These are phyloP conservation scores for Bradysia coprophila DNA, from an alignment of 1,140 invertebrate genomes.

Conservation along the genomic window DNA sequence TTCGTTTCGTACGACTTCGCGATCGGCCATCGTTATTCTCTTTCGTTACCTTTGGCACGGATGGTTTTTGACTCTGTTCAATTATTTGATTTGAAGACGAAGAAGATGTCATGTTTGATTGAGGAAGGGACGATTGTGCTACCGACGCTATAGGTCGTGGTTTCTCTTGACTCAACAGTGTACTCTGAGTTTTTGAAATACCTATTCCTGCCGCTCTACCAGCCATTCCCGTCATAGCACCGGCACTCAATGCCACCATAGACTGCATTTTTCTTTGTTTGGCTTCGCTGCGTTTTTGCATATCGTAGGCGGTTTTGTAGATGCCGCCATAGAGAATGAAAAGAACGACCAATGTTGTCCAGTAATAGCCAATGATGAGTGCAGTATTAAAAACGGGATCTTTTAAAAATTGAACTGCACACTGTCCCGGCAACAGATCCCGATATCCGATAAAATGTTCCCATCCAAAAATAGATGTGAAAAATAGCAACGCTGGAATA, in stretches of 20 bases:
- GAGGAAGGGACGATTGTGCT: constrained; percentile 3
- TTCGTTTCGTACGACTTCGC: constrained; percentile 5
- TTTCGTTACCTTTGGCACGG: background rate
- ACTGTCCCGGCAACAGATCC: constrained; percentile 72
- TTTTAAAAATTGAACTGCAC: constrained; percentile 94
- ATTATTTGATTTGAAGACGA: constrained; percentile 5
- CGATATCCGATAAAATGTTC: constrained; percentile 90
- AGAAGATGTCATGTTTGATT: constrained; percentile 1
- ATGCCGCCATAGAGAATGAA: constrained; percentile 94
- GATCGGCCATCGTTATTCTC: background rate
- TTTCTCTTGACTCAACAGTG: constrained; percentile 50
- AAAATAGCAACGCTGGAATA: constrained; percentile 89
- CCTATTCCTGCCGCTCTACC: constrained; percentile 71
- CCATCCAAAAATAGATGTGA: constrained; percentile 98
- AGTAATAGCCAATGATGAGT: constrained; percentile 96
- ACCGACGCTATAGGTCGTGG: constrained; percentile 24
- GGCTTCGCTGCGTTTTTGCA: constrained; percentile 94
- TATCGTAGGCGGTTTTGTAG: constrained; percentile 93
- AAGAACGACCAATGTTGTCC: constrained; percentile 85
- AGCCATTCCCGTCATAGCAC: constrained; percentile 75
- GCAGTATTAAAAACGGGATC: constrained; percentile 95
- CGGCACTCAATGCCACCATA: constrained; percentile 74
- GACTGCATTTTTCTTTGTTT: constrained; percentile 89
- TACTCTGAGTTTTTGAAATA: constrained; percentile 55
- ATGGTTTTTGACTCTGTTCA: background rate